Conservation (phyloP, 1,140 invertebrate species). For the Mamestra configurata region DNA sequence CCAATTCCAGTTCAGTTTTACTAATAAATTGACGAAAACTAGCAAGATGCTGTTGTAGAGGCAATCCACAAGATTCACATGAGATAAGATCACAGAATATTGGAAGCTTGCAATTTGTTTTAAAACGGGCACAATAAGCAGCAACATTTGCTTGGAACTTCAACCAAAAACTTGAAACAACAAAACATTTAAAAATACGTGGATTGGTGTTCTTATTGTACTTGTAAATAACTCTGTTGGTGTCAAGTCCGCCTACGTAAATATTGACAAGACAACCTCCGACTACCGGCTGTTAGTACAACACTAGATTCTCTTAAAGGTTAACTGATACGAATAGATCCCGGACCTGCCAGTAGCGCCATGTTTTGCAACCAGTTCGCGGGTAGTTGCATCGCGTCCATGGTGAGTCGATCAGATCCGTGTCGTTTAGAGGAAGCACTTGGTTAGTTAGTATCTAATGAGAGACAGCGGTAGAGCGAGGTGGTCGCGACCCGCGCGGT, state of each 20-base stretch:
- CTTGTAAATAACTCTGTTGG: not conserved
- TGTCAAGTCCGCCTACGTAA: not conserved
- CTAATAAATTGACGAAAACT: too few species aligned
- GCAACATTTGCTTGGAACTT: too few species aligned
- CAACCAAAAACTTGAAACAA: too few species aligned
- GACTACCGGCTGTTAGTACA: too few species aligned
- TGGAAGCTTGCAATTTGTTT: too few species aligned
- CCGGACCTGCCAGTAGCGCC: slow-evolving; percentile 72
- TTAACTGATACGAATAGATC: not conserved
- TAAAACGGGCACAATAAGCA: too few species aligned
- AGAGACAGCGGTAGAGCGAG: slow-evolving; percentile 9
- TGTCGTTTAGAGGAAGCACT: not conserved
- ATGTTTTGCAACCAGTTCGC: slow-evolving; percentile 72
- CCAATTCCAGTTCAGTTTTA: too few species aligned
- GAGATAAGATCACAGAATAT: too few species aligned
- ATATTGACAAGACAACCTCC: slow-evolving; percentile 13
- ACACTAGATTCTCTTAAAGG: not conserved
- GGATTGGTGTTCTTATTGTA: too few species aligned
- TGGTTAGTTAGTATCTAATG: slow-evolving; percentile 1
- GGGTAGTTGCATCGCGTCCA: slow-evolving; percentile 68
- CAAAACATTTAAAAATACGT: too few species aligned
- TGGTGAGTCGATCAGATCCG: slow-evolving; percentile 35
- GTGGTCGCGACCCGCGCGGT: slow-evolving; percentile 68
- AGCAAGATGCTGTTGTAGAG: too few species aligned
- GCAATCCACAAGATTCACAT: too few species aligned